These are phyloP conservation scores for Parauchenoglanis ngamensis DNA, from an alignment of 2,797 vertebrate species.

Conservation along the genomic window DNA sequence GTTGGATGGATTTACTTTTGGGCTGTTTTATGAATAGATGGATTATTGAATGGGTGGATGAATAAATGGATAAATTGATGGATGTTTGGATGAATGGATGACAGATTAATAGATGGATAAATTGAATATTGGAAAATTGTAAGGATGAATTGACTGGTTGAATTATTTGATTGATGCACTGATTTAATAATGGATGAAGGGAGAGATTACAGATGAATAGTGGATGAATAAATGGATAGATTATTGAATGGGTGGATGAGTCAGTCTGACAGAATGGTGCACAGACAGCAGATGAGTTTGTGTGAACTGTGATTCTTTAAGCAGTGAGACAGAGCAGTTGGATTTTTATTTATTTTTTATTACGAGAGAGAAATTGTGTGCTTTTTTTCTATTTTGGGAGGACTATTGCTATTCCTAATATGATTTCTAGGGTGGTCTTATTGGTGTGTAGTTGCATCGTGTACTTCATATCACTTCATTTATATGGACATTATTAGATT, in stretches of 20 bases:
- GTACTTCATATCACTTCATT: conserved; percentile 15
- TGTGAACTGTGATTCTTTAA: background rate
- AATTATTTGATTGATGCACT: background rate
- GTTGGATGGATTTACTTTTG: background rate
- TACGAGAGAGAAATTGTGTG: background rate
- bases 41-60: background rate
- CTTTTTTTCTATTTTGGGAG: background rate
- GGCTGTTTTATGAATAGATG: background rate
- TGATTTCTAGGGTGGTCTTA: background rate
- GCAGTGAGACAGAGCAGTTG: background rate
- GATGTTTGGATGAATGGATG: background rate
- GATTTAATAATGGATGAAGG: background rate
- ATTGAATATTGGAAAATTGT: background rate
- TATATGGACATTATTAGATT: conserved; percentile 22
- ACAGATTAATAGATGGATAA: background rate
- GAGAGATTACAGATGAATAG: background rate
- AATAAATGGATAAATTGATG: background rate
- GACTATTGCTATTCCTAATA: background rate
- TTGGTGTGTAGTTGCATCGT: conserved; percentile 2
- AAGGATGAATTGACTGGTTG: background rate
- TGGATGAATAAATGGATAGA: background rate
- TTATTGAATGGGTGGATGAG: background rate
- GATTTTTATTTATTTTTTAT: background rate
- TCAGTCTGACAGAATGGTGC: background rate
- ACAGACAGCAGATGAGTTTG: background rate